Percentiles rank a stretch among this genome's conserved stretches.
Conservation (phyloP, 1,140 invertebrate species). For the Aporrectodea caliginosa region DNA sequence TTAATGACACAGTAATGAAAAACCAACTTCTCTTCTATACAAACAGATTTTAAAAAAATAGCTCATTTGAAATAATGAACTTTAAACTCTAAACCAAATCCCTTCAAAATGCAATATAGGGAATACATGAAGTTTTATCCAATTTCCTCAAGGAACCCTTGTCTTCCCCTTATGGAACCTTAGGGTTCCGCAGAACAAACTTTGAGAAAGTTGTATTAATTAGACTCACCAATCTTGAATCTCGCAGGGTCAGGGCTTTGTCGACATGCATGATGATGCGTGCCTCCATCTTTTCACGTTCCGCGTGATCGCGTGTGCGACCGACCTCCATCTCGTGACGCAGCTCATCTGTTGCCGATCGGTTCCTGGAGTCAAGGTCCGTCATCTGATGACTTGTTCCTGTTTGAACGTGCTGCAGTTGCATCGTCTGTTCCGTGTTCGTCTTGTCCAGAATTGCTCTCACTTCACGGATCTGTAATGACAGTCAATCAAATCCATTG, state of each 20-base stretch:
- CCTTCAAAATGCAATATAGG: too few relatives aligned
- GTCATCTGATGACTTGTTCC: slow-evolving; percentile 46
- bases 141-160: too few relatives aligned
- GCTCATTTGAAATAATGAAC: too few relatives aligned
- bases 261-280: slow-evolving; percentile 41
- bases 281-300: slow-evolving; percentile 46
- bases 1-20: too few relatives aligned
- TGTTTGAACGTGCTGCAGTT: slow-evolving; percentile 45
- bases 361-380: slow-evolving; percentile 45
- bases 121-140: too few relatives aligned
- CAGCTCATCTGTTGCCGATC: slow-evolving; percentile 45
- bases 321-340: slow-evolving; percentile 39
- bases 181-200: too few relatives aligned
- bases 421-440: slow-evolving; percentile 42
- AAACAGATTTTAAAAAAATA: too few relatives aligned
- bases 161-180: too few relatives aligned
- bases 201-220: too few relatives aligned
- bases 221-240: slow-evolving; percentile 40
- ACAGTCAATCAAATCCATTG: slow-evolving; percentile 44
- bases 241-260: slow-evolving; percentile 37
- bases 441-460: not conserved
- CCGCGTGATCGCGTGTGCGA: slow-evolving; percentile 39
- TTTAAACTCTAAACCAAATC: too few relatives aligned
- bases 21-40: too few relatives aligned
- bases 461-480: not conserved